A percentile compares a stretch with the other conserved stretches of the same genome.
These are phyloP conservation scores for Hoplodrina ambigua DNA, from an alignment of 2,888 invertebrate species.

Conservation along the genomic window DNA sequence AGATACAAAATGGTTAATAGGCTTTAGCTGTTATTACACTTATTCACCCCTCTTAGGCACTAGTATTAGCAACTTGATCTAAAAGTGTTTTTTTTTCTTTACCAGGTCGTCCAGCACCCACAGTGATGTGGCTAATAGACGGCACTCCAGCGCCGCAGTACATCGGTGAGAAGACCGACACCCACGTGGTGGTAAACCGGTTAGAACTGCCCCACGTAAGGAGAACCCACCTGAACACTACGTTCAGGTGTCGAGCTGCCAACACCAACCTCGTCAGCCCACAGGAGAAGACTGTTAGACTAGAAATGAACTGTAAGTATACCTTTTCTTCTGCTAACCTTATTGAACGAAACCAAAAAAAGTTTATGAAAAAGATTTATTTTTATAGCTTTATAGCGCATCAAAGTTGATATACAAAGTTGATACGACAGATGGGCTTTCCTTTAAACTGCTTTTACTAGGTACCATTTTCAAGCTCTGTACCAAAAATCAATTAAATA, in stretches of 20 bases:
- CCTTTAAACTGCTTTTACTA: too few species aligned
- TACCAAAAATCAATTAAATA: too few species aligned
- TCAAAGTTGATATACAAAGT: too few species aligned
- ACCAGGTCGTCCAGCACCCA: constrained; percentile 95
- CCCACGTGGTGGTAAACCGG: constrained; percentile 94
- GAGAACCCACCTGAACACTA: constrained; percentile 95
- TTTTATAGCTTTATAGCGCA: too few species aligned
- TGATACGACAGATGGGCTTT: too few species aligned
- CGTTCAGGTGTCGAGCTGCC: constrained; percentile 96
- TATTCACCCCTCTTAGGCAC: too few species aligned
- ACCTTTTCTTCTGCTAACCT: too few species aligned
- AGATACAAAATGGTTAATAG: too few species aligned
- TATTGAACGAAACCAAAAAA: too few species aligned
- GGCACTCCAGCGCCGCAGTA: constrained; percentile 93
- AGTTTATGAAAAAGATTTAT: too few species aligned
- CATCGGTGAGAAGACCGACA: constrained; percentile 92
- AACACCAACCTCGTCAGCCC: constrained; percentile 97
- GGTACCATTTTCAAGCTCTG: too few species aligned
- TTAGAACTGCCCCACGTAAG: constrained; percentile 93
- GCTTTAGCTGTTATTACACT: too few species aligned
- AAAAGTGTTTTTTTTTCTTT: constrained; percentile 2
- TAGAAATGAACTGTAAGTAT: constrained; percentile 95
- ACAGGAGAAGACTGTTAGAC: constrained; percentile 94
- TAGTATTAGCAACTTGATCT: background rate
- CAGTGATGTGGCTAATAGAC: constrained; percentile 96